phyloP scores from a whole-genome alignment of 1,140 invertebrate genomes.

The Pseudomyrmex concolor region DNA sequence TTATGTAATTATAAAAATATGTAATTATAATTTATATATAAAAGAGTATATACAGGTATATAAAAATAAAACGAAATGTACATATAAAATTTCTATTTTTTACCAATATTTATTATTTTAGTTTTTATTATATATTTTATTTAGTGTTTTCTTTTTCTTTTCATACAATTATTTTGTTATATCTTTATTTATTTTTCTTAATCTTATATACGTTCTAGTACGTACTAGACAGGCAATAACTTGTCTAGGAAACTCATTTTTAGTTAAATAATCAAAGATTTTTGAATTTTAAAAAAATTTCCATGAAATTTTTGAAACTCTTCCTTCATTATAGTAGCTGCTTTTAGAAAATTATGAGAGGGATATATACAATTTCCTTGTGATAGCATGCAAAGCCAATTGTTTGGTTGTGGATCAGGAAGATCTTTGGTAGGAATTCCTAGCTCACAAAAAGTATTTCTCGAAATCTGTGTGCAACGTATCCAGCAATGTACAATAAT shows the following conservation, averaged over 20 bases:
- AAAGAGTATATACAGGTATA: too few species aligned
- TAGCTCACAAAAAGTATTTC: not conserved
- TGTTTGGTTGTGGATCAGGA: not conserved
- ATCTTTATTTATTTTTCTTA: not conserved
- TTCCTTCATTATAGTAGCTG: not conserved
- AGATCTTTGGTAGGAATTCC: not conserved
- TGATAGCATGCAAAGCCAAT: not conserved
- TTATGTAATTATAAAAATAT: too few species aligned
- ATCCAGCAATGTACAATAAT: not conserved
- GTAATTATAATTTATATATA: too few species aligned
- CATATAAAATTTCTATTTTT: too few species aligned
- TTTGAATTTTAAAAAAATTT: not conserved
- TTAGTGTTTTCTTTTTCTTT: not conserved
- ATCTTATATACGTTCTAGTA: slow-evolving; percentile 27
- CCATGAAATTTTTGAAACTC: slow-evolving; percentile 14
- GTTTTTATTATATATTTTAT: too few species aligned
- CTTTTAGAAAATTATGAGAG: not conserved
- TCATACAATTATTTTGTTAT: not conserved
- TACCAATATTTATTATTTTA: too few species aligned
- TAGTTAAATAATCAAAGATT: slow-evolving; percentile 9
- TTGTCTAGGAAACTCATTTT: not conserved
- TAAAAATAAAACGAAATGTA: too few species aligned
- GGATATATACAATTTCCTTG: not conserved
- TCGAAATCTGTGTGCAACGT: not conserved
- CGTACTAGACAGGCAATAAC: not conserved